These are phyloP conservation scores for Pelobates fuscus DNA, from an alignment of 2,113 vertebrate genomes.

Conservation along the genomic window DNA sequence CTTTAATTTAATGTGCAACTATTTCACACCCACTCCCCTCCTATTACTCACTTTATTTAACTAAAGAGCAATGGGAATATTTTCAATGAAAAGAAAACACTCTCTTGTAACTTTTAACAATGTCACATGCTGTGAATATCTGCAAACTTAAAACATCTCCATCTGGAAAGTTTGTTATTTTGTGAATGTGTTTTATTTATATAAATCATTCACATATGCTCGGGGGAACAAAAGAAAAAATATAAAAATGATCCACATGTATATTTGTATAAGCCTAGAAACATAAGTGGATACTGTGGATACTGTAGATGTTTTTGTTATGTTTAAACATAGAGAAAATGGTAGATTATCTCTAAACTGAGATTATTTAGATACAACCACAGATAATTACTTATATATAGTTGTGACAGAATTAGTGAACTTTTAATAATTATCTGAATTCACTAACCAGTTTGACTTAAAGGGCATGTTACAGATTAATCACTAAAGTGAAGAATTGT, in stretches of 20 bases:
- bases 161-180: conserved; percentile 19
- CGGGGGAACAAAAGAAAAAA: conserved; percentile 15
- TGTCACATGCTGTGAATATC: conserved; percentile 27
- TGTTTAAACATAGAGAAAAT: neutral
- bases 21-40: conserved; percentile 28
- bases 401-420: neutral
- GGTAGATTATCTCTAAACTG: neutral
- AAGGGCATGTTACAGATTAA: no score
- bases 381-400: neutral
- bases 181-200: conserved; percentile 41
- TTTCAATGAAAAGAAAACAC: conserved; percentile 43
- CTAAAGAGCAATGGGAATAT: conserved; percentile 38
- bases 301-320: neutral
- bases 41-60: conserved; percentile 40
- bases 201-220: conserved; percentile 15
- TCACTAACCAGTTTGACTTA: no score
- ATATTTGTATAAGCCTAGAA: neutral
- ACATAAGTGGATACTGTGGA: neutral
- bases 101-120: conserved; percentile 32
- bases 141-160: conserved; percentile 31
- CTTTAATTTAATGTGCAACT: no score
- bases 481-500: no score
- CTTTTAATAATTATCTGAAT: no score
- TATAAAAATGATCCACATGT: conserved; percentile 5
- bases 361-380: no score